Evolutionary conservation across 2,113 vertebrate species (phyloP).

Genomic region (Crotalus tigris): DNA sequence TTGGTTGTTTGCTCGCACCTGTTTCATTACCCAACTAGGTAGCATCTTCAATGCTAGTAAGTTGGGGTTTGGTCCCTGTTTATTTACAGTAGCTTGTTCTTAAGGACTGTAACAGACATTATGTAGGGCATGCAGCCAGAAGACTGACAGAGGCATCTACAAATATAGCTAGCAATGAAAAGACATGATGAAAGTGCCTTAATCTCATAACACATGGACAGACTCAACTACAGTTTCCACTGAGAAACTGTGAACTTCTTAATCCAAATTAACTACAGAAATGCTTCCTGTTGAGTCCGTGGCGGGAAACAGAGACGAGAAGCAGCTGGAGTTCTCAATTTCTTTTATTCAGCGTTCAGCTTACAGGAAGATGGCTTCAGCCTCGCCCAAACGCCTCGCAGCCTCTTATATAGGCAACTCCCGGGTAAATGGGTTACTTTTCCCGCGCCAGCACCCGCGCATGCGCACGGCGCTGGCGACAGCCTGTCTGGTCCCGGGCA

Average conservation of each 20-base stretch:
- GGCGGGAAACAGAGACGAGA: no score
- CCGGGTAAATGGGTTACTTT: no score
- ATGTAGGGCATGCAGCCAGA: not conserved
- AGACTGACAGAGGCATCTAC: not conserved
- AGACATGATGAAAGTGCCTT: not conserved
- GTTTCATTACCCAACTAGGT: not conserved
- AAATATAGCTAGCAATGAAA: not conserved
- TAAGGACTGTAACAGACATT: not conserved
- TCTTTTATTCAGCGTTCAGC: no score
- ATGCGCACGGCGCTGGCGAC: no score
- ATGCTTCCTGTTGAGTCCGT: no score
- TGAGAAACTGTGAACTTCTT: not conserved
- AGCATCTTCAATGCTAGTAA: not conserved
- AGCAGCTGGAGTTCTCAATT: no score
- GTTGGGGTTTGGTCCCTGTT: not conserved
- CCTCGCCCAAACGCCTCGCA: no score
- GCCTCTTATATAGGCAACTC: no score
- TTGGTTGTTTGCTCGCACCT: not conserved
- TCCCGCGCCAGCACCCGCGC: no score
- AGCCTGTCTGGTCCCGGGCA: no score
- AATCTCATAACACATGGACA: not conserved
- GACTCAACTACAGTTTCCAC: not conserved
- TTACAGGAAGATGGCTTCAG: no score
- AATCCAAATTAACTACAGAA: not conserved
- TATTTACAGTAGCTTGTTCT: not conserved